Conservation (phyloP, 2,888 invertebrate species). For the Oithona nana region DNA sequence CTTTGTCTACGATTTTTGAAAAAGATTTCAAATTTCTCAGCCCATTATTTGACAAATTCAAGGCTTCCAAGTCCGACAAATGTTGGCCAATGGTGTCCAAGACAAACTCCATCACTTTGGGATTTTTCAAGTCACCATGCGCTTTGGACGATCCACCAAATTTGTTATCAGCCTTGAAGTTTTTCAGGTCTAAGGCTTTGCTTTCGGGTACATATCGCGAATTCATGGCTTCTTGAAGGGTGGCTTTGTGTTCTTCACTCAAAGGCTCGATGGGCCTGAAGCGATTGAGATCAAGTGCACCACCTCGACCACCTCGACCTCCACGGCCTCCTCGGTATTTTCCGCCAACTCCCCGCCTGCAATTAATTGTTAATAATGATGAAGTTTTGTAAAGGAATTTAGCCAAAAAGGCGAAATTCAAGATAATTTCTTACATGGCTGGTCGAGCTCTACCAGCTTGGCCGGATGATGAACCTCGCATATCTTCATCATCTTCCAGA, state of each 20-base stretch:
- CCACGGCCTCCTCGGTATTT: not conserved
- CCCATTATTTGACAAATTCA: conserved; percentile 62
- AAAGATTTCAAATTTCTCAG: conserved; percentile 47
- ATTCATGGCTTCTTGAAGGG: not conserved
- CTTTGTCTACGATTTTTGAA: conserved; percentile 41
- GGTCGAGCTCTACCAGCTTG: not conserved
- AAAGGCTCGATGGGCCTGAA: not conserved
- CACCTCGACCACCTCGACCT: not conserved
- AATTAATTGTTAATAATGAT: not conserved
- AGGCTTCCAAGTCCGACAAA: conserved; percentile 29
- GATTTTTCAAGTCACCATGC: not conserved
- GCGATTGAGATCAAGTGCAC: not conserved
- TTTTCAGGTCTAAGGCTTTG: not conserved
- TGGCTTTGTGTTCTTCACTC: not conserved
- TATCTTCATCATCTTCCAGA: not conserved
- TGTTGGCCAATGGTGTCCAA: not conserved
- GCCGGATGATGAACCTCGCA: not conserved
- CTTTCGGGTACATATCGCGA: not conserved
- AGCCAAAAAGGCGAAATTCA: not conserved
- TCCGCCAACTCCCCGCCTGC: not conserved
- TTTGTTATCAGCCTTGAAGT: not conserved
- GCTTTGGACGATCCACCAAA: not conserved
- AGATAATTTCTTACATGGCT: not conserved
- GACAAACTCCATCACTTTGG: not conserved
- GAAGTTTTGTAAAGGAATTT: no score